Percentiles rank a stretch among this genome's conserved stretches.
phyloP scores from a whole-genome alignment of 2,113 vertebrate species.

The Eira barbara region DNA sequence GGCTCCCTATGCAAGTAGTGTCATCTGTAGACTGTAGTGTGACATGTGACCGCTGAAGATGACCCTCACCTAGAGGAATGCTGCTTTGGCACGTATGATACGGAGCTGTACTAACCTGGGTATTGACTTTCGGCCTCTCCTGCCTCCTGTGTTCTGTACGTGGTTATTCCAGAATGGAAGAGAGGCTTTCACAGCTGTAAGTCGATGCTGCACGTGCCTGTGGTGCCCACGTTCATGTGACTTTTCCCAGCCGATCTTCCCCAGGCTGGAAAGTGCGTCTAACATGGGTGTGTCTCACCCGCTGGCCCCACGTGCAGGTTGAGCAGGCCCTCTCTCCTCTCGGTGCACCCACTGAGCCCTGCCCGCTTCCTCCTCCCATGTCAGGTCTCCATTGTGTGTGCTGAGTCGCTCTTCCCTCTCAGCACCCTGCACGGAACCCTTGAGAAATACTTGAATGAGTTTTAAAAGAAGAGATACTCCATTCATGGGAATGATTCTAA shows the following conservation, averaged over 20 bases:
- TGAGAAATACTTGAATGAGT: not conserved
- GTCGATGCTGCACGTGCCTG: not conserved
- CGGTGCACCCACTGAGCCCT: rapidly evolving
- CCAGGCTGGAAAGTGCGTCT: not conserved
- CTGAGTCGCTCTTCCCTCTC: not conserved
- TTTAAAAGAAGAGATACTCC: not conserved
- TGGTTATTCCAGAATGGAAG: not conserved
- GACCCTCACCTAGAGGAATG: not conserved
- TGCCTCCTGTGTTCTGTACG: not conserved
- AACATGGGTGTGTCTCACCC: rapidly evolving
- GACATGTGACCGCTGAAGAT: not conserved
- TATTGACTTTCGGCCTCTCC: not conserved
- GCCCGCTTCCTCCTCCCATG: not conserved
- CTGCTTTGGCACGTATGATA: not conserved
- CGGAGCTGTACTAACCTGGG: not conserved
- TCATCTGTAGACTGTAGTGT: not conserved
- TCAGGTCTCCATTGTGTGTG: not conserved
- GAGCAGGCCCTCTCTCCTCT: no score
- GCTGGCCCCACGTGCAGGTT: rapidly evolving
- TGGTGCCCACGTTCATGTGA: not conserved
- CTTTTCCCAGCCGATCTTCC: not conserved
- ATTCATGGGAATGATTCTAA: not conserved
- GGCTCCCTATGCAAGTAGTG: not conserved
- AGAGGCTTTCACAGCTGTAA: not conserved
- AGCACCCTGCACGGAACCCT: not conserved